Evolutionary conservation across 2,113 vertebrate genomes (phyloP).

Genomic region (Furnarius figulus): DNA sequence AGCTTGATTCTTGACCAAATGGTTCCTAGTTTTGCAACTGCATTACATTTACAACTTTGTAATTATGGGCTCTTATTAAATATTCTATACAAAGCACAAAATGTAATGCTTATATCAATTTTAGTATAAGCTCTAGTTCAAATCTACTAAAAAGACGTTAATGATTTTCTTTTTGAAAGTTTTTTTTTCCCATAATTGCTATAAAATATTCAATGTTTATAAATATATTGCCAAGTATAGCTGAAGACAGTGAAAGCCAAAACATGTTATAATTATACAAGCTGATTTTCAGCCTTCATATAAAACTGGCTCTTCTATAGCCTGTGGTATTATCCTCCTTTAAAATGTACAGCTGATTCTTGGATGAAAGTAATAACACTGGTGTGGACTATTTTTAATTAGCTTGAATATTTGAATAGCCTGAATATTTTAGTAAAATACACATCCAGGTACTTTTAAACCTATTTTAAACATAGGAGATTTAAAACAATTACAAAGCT

Average conservation of each 20-base stretch:
- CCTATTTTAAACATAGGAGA: slow-evolving; percentile 2
- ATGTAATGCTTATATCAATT: background rate
- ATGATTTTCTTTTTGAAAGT: background rate
- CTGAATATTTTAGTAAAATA: slow-evolving; percentile 38
- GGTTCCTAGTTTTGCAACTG: background rate
- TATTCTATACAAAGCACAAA: background rate
- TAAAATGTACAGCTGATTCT: background rate
- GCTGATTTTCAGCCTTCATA: background rate
- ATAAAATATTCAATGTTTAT: slow-evolving; percentile 43
- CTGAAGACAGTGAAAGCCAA: background rate
- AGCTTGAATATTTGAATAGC: slow-evolving; percentile 19
- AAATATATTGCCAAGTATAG: slow-evolving; percentile 13
- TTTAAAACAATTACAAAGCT: slow-evolving; percentile 4
- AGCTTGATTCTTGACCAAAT: slow-evolving; percentile 53
- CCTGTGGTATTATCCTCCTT: background rate
- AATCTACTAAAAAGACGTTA: background rate
- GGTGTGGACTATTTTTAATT: slow-evolving; percentile 7
- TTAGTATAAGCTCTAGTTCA: background rate
- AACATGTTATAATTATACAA: background rate
- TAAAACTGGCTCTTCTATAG: background rate
- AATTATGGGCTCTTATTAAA: background rate
- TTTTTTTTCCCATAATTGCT: background rate
- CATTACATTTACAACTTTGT: background rate
- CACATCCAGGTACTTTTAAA: background rate
- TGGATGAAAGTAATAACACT: background rate